Evolutionary conservation across 2,888 invertebrate genomes (phyloP).

Genomic region (Cryptocephalus primarius): DNA sequence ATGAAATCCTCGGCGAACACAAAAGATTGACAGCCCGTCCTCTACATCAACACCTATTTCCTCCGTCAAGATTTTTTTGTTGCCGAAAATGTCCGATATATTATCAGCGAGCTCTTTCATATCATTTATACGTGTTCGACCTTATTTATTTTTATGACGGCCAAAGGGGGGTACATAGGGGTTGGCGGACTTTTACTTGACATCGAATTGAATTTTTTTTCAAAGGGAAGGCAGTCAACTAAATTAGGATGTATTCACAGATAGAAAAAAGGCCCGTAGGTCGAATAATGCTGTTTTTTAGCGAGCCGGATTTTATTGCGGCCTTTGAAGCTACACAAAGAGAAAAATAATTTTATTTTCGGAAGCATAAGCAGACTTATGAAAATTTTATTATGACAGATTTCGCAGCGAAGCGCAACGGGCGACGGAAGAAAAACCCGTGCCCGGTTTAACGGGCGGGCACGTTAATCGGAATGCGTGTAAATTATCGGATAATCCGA

Average conservation of each 20-base stretch:
- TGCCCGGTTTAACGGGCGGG: too few relatives aligned
- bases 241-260: constrained; percentile 1
- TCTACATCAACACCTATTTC: constrained; percentile 17
- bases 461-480: too few relatives aligned
- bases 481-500: too few relatives aligned
- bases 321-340: too few relatives aligned
- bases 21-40: constrained; percentile 24
- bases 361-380: too few relatives aligned
- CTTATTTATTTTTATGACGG: constrained; percentile 10
- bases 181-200: constrained; percentile 5
- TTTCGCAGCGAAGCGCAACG: too few relatives aligned
- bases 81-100: constrained; percentile 13
- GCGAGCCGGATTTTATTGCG: too few relatives aligned
- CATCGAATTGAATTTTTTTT: constrained; percentile 8
- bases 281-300: too few relatives aligned
- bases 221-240: background rate
- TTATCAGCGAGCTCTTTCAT: constrained; percentile 10
- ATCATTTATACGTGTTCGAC: constrained; percentile 10
- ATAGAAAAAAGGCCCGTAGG: background rate
- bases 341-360: too few relatives aligned
- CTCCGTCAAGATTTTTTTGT: constrained; percentile 9
- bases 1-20: constrained; percentile 26
- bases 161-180: constrained; percentile 2
- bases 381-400: too few relatives aligned
- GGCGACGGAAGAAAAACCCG: too few relatives aligned